Evolutionary conservation across 2,797 vertebrate genomes (phyloP), one percentile per base, ranked within the genome.

Genomic region (Octomys mimax): DNA sequence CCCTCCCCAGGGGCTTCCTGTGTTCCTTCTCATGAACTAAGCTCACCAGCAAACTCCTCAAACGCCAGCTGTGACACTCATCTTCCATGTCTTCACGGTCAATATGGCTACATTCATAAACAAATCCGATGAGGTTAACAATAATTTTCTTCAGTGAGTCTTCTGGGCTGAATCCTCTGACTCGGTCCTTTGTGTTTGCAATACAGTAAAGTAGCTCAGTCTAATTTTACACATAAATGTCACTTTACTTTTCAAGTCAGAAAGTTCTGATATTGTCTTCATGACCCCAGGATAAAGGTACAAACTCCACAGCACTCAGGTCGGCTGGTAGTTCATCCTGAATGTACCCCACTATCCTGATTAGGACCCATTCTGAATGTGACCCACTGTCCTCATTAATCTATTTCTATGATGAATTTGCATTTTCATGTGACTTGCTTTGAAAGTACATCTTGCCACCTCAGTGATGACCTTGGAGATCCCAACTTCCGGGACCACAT

Each of bases 31-130:
- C 14, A 31, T 31, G 14, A 7, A 82, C 6, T 18, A 57, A 42
- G 80, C n/a, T 61, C 36, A 83, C 26, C 59, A 19, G 39, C 57
- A 46, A 31, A 31, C 26, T 26, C 24, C 36, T 11, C 36, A 79
- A 14, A 4, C 8, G 2, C 3, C 24, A 46, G 0, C 26, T 64
- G 36, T 42, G 26, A 42, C 36, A 10, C 39, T 62, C 10, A 12
- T 62, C 36, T 39, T 81, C 54, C 80, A 4, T 11, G 26, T 64
- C 4, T 46, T 46, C 42, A 26, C 46, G 28, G 61, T 26, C 39
- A 26, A 0, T 10, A 10, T 21, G 13, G 70, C 36, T 26, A 14
- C 19, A 0, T 2, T 0, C 6, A 54, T 66, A 68, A 59, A 57
- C 7, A 49, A 10, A 6, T 36, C 10, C 61, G 2, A 42, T 59